Evolutionary conservation across 2,113 vertebrate genomes (phyloP), one percentile per base, ranked within the genome.

Genomic region (Sitta europaea): DNA sequence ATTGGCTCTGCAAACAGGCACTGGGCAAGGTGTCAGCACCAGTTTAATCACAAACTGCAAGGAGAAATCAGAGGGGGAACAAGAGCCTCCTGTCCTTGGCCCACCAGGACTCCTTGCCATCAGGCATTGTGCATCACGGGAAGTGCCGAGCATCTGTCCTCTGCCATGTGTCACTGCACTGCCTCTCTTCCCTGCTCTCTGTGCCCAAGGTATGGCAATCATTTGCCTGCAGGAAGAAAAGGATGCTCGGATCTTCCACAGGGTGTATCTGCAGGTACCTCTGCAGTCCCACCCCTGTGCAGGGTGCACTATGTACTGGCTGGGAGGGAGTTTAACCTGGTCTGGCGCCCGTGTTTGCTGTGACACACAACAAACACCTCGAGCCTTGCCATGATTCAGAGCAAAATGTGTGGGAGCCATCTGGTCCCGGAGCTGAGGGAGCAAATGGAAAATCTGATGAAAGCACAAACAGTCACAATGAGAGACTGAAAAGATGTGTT

Each of bases 371-470:
- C 83, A 89, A 97, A 97, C 93, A 95, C 92, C 94, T 91, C 81
- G 6, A 96, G 91, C 94, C 91, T 75, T 97, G 95, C 96, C 96
- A 95, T 90, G 95, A 95, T 96, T 97, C 92, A 81, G 92, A 97
- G 94, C 91, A 95, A 95, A 97, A 96, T 97, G 96, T 96, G 97
- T 97, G 92, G 96, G 67, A 97, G 89, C 97, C 97, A 98, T 97
- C 97, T 98, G 98, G 87, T 93, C 92, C 96, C 12, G 65, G 65
- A 93, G 97, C 86, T 97, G 70, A 82, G 88, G 73, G 68, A 95
- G 82, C 95, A 96, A 97, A 95, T 8, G 61, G 91, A 94, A 94
- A 94, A 93, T 96, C 40, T 65, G 76, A 93, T 94, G 84, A 86
- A 95, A 94, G 85, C 93, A 90, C 82, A 85, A 91, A 90, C 80